These are phyloP conservation scores for Hydractinia echinata DNA, from an alignment of 30 jellyfish, hydroid and myxozoan species.

Conservation along the genomic window DNA sequence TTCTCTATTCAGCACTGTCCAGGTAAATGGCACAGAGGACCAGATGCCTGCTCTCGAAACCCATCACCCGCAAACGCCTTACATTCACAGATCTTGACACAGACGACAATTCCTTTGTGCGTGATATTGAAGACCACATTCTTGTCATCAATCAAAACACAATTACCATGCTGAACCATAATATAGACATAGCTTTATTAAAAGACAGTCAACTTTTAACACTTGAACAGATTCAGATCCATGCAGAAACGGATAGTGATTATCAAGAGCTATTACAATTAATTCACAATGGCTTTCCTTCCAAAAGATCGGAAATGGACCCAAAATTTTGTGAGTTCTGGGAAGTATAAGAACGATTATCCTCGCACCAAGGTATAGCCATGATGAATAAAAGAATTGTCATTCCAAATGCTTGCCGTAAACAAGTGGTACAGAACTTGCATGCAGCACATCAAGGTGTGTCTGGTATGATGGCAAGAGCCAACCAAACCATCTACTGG, in stretches of 20 bases:
- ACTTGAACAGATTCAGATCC: background rate
- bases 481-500: conserved; percentile 9
- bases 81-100: background rate
- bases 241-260: background rate
- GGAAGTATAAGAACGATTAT: background rate
- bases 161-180: conserved; percentile 5
- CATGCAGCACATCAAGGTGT: conserved; percentile 14
- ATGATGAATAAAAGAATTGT: background rate
- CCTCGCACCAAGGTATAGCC: background rate
- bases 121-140: background rate
- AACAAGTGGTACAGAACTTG: background rate
- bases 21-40: conserved; percentile 27
- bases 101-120: background rate
- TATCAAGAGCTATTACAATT: background rate
- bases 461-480: conserved; percentile 13
- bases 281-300: background rate
- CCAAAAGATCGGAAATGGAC: background rate
- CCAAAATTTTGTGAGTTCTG: background rate
- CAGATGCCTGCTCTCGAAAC: conserved; percentile 15
- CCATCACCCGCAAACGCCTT: conserved; percentile 20
- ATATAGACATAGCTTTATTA: background rate
- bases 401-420: background rate
- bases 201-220: no score
- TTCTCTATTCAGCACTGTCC: conserved; percentile 4
- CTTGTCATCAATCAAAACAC: background rate